Evolutionary conservation across 2,113 vertebrate species (phyloP).

Genomic region (Austrofundulus limnaeus): DNA sequence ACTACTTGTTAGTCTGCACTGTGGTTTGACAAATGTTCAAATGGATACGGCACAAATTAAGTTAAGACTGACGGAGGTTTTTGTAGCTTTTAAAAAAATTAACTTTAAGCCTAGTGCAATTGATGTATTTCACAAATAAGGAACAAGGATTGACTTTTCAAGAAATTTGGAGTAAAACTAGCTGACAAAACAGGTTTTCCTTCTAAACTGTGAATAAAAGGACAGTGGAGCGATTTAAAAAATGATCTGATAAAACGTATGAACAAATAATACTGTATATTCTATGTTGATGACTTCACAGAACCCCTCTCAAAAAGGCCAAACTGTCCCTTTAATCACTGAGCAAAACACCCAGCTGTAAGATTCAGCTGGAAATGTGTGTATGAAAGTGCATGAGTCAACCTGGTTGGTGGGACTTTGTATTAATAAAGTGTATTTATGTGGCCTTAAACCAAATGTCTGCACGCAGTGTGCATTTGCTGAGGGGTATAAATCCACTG

Average conservation of each 20-base stretch:
- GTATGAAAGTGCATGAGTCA: slow-evolving; percentile 52
- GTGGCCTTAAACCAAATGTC: slow-evolving; percentile 55
- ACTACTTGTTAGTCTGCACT: slow-evolving; percentile 53
- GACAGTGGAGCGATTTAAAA: no score
- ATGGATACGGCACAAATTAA: slow-evolving; percentile 39
- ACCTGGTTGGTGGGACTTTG: slow-evolving; percentile 16
- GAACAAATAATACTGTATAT: no score
- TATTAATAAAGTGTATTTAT: slow-evolving; percentile 48
- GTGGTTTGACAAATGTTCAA: slow-evolving; percentile 49
- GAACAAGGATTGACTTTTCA: slow-evolving; percentile 2
- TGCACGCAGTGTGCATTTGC: slow-evolving; percentile 31
- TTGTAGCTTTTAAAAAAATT: slow-evolving; percentile 45
- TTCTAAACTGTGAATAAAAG: neutral
- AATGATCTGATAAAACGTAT: no score
- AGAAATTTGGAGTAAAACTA: neutral
- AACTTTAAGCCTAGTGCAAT: slow-evolving; percentile 31
- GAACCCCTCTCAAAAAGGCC: no score
- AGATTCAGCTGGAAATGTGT: slow-evolving; percentile 8
- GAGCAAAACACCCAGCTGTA: slow-evolving; percentile 8
- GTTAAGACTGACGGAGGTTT: slow-evolving; percentile 27
- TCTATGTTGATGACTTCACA: no score
- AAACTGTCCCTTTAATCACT: no score
- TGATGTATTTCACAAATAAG: slow-evolving; percentile 9
- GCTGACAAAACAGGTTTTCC: slow-evolving; percentile 2
- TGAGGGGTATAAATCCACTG: slow-evolving; percentile 39